Percentiles rank a stretch among this genome's conserved stretches.
Conservation (phyloP, 2,888 invertebrate genomes). For the Oxytorus armatus region DNA sequence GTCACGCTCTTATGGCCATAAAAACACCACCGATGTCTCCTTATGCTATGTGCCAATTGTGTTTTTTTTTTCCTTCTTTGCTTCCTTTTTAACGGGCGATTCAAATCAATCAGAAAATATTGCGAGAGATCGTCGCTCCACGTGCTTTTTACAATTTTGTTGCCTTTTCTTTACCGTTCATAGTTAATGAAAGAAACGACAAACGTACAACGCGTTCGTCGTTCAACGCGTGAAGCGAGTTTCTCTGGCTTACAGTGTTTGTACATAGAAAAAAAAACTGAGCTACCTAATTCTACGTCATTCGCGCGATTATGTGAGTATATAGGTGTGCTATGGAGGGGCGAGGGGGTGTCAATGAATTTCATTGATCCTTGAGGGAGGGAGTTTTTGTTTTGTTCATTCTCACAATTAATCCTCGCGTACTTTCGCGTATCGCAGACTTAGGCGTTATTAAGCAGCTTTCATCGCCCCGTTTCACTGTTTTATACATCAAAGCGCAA, state of each 20-base stretch:
- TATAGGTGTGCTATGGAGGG: not conserved
- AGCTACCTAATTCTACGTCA: slow-evolving; percentile 77
- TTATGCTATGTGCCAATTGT: slow-evolving; percentile 18
- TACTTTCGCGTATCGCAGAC: slow-evolving; percentile 26
- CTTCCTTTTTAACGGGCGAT: slow-evolving; percentile 18
- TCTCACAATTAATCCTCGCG: slow-evolving; percentile 37
- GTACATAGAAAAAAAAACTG: slow-evolving; percentile 78
- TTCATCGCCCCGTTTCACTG: slow-evolving; percentile 56
- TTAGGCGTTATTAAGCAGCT: slow-evolving; percentile 17
- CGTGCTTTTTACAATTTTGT: not conserved
- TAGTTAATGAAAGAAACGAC: not conserved
- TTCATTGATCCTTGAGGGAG: slow-evolving; percentile 10
- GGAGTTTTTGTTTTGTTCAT: slow-evolving; percentile 26
- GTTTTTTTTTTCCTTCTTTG: slow-evolving; percentile 19
- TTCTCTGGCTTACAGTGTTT: slow-evolving; percentile 59
- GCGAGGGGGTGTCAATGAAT: not conserved
- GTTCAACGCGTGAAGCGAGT: slow-evolving; percentile 53
- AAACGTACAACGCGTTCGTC: slow-evolving; percentile 5
- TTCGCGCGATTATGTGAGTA: slow-evolving; percentile 49
- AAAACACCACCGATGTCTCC: slow-evolving; percentile 44
- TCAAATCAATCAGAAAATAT: slow-evolving; percentile 55
- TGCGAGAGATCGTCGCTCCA: slow-evolving; percentile 41
- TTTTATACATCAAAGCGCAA: slow-evolving; percentile 11
- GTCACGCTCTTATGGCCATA: slow-evolving; percentile 38
- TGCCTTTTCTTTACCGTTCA: not conserved